These are phyloP conservation scores for Clarias magur DNA, from an alignment of 2,113 vertebrate species.

Conservation along the genomic window DNA sequence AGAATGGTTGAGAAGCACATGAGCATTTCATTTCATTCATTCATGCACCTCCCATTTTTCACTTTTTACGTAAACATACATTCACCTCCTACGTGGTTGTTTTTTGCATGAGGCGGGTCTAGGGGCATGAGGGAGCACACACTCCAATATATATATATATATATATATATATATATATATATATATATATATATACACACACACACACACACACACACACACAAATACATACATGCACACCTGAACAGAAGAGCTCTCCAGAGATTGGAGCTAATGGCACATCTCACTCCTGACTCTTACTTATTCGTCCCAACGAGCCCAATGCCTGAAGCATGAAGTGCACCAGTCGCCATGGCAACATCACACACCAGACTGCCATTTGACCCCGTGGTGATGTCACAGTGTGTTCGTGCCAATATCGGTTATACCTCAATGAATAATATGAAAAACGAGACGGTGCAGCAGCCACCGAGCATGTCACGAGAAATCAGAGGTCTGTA, in stretches of 20 bases:
- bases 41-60: slow-evolving; percentile 58
- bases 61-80: slow-evolving; percentile 31
- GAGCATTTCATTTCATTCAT: slow-evolving; percentile 47
- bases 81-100: slow-evolving; percentile 44
- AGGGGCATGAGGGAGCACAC: slow-evolving; percentile 45
- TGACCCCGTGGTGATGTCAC: slow-evolving; percentile 50
- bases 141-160: not conserved
- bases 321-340: slow-evolving; percentile 51
- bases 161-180: no score
- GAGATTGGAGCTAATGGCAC: slow-evolving; percentile 71
- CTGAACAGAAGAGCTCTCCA: slow-evolving; percentile 69
- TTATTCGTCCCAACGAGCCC: slow-evolving; percentile 68
- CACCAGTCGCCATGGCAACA: slow-evolving; percentile 52
- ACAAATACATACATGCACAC: slow-evolving; percentile 59
- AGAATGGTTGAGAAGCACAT: slow-evolving; percentile 24
- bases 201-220: not conserved
- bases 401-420: slow-evolving; percentile 10
- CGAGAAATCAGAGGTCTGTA: not conserved
- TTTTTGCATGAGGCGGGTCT: slow-evolving; percentile 52
- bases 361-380: slow-evolving; percentile 46
- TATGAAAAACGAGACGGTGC: not conserved
- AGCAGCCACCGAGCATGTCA: not conserved
- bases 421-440: slow-evolving; percentile 22
- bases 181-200: not conserved
- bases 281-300: slow-evolving; percentile 74